Conservation (phyloP, 2,888 invertebrate genomes). For the Shargacucullia verbasci region DNA sequence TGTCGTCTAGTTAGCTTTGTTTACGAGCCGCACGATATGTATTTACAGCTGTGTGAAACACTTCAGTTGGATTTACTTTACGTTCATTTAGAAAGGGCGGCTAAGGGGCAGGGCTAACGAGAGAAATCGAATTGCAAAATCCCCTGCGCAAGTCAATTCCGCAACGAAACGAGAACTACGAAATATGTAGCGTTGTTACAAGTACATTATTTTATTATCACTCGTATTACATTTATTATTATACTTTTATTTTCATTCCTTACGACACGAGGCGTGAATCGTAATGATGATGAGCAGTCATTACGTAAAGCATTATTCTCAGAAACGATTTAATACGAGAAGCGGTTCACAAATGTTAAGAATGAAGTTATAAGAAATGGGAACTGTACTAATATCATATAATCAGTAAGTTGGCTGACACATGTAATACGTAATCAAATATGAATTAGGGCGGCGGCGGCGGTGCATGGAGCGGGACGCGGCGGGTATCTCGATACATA, state of each 20-base stretch:
- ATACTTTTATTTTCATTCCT: slow-evolving; percentile 4
- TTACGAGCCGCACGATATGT: slow-evolving; percentile 34
- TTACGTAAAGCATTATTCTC: slow-evolving; percentile 24
- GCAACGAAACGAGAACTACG: slow-evolving; percentile 5
- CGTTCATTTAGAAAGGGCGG: slow-evolving; percentile 39
- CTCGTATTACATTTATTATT: background rate
- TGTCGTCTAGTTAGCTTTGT: slow-evolving; percentile 56
- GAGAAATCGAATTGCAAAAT: slow-evolving; percentile 40
- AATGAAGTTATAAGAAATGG: slow-evolving; percentile 37
- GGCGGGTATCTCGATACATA: background rate
- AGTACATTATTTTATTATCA: background rate
- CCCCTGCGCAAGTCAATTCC: slow-evolving; percentile 15
- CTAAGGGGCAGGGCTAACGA: slow-evolving; percentile 38
- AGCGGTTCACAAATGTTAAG: slow-evolving; percentile 28
- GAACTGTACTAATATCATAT: slow-evolving; percentile 34
- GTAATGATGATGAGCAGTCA: slow-evolving; percentile 46
- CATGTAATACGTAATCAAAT: slow-evolving; percentile 55
- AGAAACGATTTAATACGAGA: slow-evolving; percentile 33
- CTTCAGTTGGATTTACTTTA: slow-evolving; percentile 17
- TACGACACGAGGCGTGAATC: slow-evolving; percentile 21
- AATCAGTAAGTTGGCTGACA: slow-evolving; percentile 31
- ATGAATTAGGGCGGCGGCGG: slow-evolving; percentile 50
- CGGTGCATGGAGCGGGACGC: slow-evolving; percentile 22
- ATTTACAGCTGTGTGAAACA: slow-evolving; percentile 20
- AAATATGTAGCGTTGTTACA: background rate